Percentiles rank a stretch among this genome's conserved stretches.
Conservation (phyloP, 2,113 vertebrate species). For the Tamias sibiricus region DNA sequence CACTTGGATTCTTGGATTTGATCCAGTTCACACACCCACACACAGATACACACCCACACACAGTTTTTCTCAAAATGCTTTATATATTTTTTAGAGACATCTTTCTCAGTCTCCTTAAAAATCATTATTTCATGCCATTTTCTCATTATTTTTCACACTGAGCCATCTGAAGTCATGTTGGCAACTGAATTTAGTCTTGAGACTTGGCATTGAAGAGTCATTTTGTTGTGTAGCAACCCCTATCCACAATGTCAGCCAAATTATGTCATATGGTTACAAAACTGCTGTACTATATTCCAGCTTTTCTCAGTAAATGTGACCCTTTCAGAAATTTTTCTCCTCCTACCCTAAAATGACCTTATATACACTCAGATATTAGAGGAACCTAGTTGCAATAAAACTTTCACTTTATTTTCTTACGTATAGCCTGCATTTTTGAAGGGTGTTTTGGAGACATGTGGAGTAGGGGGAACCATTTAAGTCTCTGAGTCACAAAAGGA, state of each 20-base stretch:
- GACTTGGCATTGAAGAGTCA: slow-evolving; percentile 25
- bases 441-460: not conserved
- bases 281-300: slow-evolving; percentile 29
- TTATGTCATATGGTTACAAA: slow-evolving; percentile 44
- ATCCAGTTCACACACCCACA: not conserved
- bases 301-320: not conserved
- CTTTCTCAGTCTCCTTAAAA: slow-evolving; percentile 42
- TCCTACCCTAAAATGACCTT: slow-evolving; percentile 40
- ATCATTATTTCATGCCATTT: not conserved
- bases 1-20: slow-evolving; percentile 26
- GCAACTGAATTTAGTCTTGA: slow-evolving; percentile 52
- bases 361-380: not conserved
- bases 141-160: slow-evolving; percentile 5
- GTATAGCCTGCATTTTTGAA: not conserved
- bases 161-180: slow-evolving; percentile 47
- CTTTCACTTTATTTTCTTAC: not conserved
- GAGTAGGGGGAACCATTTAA: not conserved
- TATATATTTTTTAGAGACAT: slow-evolving; percentile 1
- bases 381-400: not conserved
- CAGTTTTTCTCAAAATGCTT: not conserved
- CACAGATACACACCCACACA: not conserved
- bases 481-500: not conserved
- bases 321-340: not conserved
- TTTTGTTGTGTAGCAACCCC: slow-evolving; percentile 43
- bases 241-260: slow-evolving; percentile 2